A percentile compares a stretch with the other conserved stretches of the same genome.
These are phyloP conservation scores for Plumapathes pennacea DNA, from an alignment of 92 coral and sea anemone genomes.

Conservation along the genomic window DNA sequence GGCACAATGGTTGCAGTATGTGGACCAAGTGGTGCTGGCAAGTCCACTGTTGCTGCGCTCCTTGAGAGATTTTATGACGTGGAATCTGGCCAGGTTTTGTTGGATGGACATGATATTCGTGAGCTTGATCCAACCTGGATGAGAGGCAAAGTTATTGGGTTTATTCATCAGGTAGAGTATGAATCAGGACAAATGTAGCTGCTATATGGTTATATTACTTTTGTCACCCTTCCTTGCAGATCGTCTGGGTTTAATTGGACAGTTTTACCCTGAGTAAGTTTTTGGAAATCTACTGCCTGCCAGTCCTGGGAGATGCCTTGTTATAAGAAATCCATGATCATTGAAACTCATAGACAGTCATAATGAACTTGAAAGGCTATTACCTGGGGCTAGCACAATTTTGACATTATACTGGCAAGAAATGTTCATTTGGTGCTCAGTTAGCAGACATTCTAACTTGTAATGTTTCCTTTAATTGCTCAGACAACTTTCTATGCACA, in stretches of 20 bases:
- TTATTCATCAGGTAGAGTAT: slow-evolving; percentile 97
- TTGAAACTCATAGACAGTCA: neutral
- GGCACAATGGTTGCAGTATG: slow-evolving; percentile 95
- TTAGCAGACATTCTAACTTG: too few species aligned
- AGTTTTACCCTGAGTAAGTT: neutral
- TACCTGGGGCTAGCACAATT: too few species aligned
- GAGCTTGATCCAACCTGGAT: slow-evolving; percentile 93
- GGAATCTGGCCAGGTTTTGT: slow-evolving; percentile 57
- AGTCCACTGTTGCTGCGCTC: slow-evolving; percentile 91
- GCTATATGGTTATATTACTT: neutral
- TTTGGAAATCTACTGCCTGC: too few species aligned
- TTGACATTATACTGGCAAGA: too few species aligned
- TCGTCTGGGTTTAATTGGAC: too few species aligned
- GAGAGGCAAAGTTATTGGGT: slow-evolving; percentile 85
- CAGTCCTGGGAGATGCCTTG: too few species aligned
- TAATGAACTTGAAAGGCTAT: neutral
- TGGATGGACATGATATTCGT: slow-evolving; percentile 77
- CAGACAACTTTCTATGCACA: too few species aligned
- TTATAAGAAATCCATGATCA: neutral
- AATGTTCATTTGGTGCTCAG: too few species aligned
- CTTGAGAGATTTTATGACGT: slow-evolving; percentile 91
- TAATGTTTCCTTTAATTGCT: too few species aligned
- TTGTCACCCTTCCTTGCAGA: neutral
- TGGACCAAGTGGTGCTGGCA: slow-evolving; percentile 98
- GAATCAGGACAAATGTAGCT: neutral